Base-by-base conservation (phyloP, 2,888 invertebrate species). In the Pandemis heparana region DNA sequence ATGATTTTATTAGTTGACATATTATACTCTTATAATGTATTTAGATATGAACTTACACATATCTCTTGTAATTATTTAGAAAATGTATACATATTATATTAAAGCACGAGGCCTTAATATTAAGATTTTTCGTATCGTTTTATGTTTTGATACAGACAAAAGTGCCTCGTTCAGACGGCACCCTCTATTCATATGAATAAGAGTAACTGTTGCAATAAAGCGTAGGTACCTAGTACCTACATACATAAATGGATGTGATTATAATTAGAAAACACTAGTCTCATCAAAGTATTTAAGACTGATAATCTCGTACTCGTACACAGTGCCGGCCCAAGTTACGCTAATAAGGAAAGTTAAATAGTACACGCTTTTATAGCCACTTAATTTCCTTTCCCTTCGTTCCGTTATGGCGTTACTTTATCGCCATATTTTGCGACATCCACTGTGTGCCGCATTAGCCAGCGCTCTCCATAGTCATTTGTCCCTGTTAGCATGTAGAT, bases 241-340 rank as follows among this genome's bases (percentile, higher is more conserved):
- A 48, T n/a, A 48, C 7, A 7, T 48, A n/a, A n/a, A 48, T 48
- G 48, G 48, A 48, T 48, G 48, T 48, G 48, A 48, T 53, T 53
- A 18, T 53, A 8, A n/a, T 18, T 53, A n/a, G 8, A 14, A 53
- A 53, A 8, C 53, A 53, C 18, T 53, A 53, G 53, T 53, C 53
- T 53, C 53, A 53, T 53, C 16, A 53, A 18, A 53, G 18, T 53
- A 53, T 53, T 53, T 53, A 53, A 53, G 53, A 53, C 53, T 53
- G 53, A 53, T 53, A 53, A 16, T 9, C 18, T 53, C 16, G 18
- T 18, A 53, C 53, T 53, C 53, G n/a, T 5, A 51, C 16, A 9
- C 18, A 18, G 16, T 53, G 53, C 53, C 18, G 16, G 9, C 18
- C 18, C 18, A 9, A 53, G 53, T 53, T 53, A 18, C 18, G 18